Conservation (phyloP, 2,797 vertebrate genomes). For the Tragopan temminckii region DNA sequence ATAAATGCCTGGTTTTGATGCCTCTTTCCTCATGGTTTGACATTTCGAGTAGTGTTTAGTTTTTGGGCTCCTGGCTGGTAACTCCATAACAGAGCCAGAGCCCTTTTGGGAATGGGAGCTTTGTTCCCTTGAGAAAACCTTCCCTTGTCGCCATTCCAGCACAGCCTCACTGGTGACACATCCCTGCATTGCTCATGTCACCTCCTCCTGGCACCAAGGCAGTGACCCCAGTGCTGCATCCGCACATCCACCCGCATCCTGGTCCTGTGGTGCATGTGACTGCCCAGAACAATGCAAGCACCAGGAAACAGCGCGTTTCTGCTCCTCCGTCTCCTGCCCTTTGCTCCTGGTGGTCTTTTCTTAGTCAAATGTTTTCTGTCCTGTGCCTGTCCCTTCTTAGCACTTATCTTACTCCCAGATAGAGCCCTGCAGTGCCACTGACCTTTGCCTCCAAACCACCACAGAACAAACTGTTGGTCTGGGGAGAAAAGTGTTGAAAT, state of each 20-base stretch:
- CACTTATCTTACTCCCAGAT: neutral
- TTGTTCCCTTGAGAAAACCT: neutral
- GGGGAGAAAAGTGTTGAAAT: neutral
- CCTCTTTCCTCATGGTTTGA: slow-evolving; percentile 19
- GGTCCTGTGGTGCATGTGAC: accelerated
- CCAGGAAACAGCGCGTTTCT: neutral
- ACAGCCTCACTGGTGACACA: slow-evolving; percentile 3
- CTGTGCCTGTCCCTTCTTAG: neutral
- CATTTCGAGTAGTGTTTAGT: slow-evolving; percentile 2
- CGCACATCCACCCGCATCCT: neutral
- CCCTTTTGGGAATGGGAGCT: neutral
- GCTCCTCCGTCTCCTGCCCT: slow-evolving; percentile 4
- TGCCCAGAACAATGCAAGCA: neutral
- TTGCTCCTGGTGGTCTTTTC: slow-evolving; percentile 19
- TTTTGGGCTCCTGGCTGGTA: neutral
- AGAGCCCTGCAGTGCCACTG: accelerated
- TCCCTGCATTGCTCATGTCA: neutral
- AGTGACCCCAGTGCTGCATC: neutral
- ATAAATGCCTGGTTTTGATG: slow-evolving; percentile 17
- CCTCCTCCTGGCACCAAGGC: accelerated
- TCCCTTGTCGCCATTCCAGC: neutral
- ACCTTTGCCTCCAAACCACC: neutral
- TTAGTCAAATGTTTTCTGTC: neutral
- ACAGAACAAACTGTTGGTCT: neutral
- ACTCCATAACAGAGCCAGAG: neutral